A percentile compares a stretch with the other conserved stretches of the same genome.
Evolutionary conservation across 2,797 vertebrate genomes (phyloP).

Genomic region (Pogoniulus pusillus): DNA sequence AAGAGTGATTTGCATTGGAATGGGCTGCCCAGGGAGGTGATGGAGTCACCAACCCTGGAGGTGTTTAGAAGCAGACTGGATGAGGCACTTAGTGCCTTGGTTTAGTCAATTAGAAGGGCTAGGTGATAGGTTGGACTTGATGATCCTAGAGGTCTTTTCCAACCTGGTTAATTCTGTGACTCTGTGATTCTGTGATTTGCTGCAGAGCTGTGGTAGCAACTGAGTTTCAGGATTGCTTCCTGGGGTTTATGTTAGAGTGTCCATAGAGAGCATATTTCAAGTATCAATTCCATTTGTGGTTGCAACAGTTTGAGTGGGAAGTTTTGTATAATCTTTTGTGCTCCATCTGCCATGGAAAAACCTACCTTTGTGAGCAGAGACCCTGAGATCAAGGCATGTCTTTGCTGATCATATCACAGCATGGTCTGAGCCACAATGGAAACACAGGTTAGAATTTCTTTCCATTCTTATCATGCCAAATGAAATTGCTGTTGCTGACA

Average conservation of each 20-base stretch:
- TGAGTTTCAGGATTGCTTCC: conserved; percentile 43
- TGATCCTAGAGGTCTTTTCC: too few relatives aligned
- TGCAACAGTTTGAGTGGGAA: conserved; percentile 41
- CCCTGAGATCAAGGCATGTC: conserved; percentile 16
- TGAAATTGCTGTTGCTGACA: neutral
- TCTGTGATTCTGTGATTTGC: neutral
- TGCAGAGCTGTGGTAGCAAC: neutral
- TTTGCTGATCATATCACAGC: neutral
- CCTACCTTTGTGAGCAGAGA: conserved; percentile 20
- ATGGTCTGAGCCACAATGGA: neutral
- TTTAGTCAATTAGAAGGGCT: too few relatives aligned
- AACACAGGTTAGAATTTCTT: neutral
- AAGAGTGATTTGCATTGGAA: too few relatives aligned
- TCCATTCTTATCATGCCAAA: neutral
- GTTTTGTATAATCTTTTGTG: conserved; percentile 9
- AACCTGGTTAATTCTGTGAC: too few relatives aligned
- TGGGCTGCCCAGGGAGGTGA: too few relatives aligned
- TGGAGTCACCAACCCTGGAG: too few relatives aligned
- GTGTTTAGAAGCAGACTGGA: too few relatives aligned
- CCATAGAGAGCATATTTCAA: conserved; percentile 65
- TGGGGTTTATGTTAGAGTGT: conserved; percentile 33
- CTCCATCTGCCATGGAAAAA: conserved; percentile 1
- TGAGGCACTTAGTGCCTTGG: too few relatives aligned
- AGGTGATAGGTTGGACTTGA: too few relatives aligned
- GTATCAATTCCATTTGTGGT: conserved; percentile 56